These are phyloP conservation scores for Enteromius paludinosus DNA, from an alignment of 2,797 vertebrate genomes.

Conservation along the genomic window DNA sequence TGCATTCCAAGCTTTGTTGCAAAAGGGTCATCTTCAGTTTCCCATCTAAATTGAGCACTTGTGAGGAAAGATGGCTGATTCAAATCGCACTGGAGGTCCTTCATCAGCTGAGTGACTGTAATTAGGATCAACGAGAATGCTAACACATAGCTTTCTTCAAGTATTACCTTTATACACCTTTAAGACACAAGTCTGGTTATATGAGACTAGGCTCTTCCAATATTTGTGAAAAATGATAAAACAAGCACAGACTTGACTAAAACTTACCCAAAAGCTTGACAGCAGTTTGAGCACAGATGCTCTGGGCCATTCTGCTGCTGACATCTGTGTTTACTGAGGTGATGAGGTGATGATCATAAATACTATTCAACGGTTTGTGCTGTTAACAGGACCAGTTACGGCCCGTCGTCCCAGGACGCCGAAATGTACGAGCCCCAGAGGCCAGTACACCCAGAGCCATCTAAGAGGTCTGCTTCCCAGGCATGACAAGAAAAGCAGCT, in stretches of 20 bases:
- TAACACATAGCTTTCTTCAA: neutral
- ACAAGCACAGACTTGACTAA: constrained; percentile 28
- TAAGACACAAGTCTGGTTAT: neutral
- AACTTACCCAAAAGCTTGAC: neutral
- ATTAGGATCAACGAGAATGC: neutral
- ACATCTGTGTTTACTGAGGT: constrained; percentile 38
- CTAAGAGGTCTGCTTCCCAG: constrained; percentile 47
- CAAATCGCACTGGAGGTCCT: neutral
- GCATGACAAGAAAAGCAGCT: constrained; percentile 56
- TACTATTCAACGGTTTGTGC: constrained; percentile 9
- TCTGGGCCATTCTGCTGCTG: constrained; percentile 4
- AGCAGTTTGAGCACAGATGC: neutral
- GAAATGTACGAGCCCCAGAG: constrained; percentile 18
- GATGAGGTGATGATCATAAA: constrained; percentile 56
- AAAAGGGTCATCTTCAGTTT: neutral
- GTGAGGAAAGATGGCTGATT: neutral
- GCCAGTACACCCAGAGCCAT: constrained; percentile 48
- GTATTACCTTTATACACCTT: neutral
- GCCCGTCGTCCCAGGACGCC: constrained; percentile 13
- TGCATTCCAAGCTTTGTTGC: neutral
- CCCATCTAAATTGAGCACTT: neutral
- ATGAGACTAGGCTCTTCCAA: neutral
- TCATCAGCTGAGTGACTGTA: neutral
- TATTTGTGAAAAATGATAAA: neutral
- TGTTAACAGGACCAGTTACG: constrained; percentile 18